These are phyloP conservation scores for Phaethornis superciliosus DNA, from an alignment of 2,113 vertebrate species.

Conservation along the genomic window DNA sequence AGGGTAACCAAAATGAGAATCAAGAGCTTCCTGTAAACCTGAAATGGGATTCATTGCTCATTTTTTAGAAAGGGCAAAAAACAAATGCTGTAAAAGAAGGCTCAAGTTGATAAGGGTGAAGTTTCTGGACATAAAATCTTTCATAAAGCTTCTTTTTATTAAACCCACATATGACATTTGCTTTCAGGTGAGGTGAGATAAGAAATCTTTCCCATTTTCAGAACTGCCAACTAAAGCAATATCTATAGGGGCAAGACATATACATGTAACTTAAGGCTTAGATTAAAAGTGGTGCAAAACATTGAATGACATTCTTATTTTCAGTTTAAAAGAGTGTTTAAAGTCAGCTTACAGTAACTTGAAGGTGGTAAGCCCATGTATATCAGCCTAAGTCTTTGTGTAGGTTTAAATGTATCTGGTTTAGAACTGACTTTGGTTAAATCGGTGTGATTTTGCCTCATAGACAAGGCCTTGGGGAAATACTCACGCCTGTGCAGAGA, in stretches of 20 bases:
- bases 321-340: not conserved
- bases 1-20: slow-evolving; percentile 6
- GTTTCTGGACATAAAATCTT: slow-evolving; percentile 25
- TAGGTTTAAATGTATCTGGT: not conserved
- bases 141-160: slow-evolving; percentile 28
- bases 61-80: slow-evolving; percentile 48
- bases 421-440: not conserved
- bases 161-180: not conserved
- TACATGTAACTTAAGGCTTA: not conserved
- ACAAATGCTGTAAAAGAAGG: not conserved
- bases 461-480: not conserved
- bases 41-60: slow-evolving; percentile 38
- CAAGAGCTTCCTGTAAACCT: slow-evolving; percentile 27
- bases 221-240: not conserved
- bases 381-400: not conserved
- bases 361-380: not conserved
- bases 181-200: slow-evolving; percentile 6
- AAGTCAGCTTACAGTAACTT: not conserved
- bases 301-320: not conserved
- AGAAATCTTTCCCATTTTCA: not conserved
- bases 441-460: not conserved
- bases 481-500: slow-evolving; percentile 8
- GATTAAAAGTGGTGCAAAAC: not conserved
- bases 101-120: not conserved
- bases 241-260: not conserved